phyloP scores from a whole-genome alignment of 2,888 invertebrate genomes.

The Pristionchus entomophagus region DNA sequence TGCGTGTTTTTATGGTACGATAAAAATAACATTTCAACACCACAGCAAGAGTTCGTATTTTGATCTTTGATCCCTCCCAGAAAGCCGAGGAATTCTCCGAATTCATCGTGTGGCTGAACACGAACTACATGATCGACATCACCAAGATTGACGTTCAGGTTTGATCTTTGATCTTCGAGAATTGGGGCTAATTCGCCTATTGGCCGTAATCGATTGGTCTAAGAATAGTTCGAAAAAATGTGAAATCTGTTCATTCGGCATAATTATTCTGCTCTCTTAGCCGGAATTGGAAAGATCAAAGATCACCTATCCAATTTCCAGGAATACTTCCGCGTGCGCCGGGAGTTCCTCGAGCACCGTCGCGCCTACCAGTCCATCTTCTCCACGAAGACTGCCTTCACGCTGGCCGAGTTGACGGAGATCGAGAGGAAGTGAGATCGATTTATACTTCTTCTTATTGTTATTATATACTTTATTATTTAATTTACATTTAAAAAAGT shows the following conservation, averaged over 20 bases:
- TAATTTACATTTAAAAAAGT: no score
- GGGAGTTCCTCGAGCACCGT: conserved; percentile 69
- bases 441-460: no score
- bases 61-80: conserved; percentile 40
- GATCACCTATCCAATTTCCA: conserved; percentile 35
- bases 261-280: no score
- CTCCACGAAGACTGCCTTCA: conserved; percentile 63
- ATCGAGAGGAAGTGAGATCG: conserved; percentile 63
- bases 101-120: conserved; percentile 62
- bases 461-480: no score
- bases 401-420: conserved; percentile 62
- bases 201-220: no score
- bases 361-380: conserved; percentile 65
- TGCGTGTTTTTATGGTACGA: no score
- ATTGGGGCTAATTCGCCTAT: no score
- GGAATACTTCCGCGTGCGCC: conserved; percentile 63
- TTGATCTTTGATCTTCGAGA: neutral
- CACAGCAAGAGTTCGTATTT: no score
- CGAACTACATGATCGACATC: conserved; percentile 55
- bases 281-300: conserved; percentile 17
- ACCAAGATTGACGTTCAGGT: conserved; percentile 53
- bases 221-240: no score
- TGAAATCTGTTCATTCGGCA: no score
- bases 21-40: neutral
- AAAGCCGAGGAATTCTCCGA: conserved; percentile 56